phyloP scores from a whole-genome alignment of 2,113 vertebrate genomes.

The Eira barbara region DNA sequence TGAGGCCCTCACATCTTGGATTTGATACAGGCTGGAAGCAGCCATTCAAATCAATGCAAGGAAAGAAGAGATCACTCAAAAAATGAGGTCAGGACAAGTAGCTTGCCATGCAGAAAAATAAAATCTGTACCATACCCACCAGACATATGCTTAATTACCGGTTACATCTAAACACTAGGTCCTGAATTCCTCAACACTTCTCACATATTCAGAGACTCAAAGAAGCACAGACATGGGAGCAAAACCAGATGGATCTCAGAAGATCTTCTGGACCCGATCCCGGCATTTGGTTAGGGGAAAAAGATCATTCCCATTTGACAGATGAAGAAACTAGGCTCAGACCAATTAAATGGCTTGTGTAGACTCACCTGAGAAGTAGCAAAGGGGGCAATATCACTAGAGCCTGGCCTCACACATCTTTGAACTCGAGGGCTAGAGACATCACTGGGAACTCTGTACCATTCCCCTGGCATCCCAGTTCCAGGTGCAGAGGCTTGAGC shows the following conservation, averaged over 20 bases:
- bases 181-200: not conserved
- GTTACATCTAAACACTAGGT: not conserved
- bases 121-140: not conserved
- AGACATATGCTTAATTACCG: not conserved
- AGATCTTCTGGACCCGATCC: not conserved
- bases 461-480: not conserved
- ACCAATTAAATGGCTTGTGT: not conserved
- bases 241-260: not conserved
- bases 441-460: not conserved
- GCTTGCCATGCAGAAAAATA: not conserved
- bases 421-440: not conserved
- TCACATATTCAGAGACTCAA: not conserved
- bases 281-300: not conserved
- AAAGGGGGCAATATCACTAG: not conserved
- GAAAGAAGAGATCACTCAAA: not conserved
- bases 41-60: not conserved
- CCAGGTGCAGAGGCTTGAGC: slow-evolving; percentile 26
- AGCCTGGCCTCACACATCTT: not conserved
- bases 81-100: not conserved
- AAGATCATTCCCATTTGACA: not conserved
- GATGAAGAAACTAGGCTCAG: not conserved
- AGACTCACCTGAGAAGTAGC: not conserved
- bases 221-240: not conserved
- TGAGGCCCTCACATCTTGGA: not conserved
- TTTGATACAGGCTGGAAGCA: not conserved